Conservation (phyloP, 2,888 invertebrate species). For the Lepidochitona cinerea region DNA sequence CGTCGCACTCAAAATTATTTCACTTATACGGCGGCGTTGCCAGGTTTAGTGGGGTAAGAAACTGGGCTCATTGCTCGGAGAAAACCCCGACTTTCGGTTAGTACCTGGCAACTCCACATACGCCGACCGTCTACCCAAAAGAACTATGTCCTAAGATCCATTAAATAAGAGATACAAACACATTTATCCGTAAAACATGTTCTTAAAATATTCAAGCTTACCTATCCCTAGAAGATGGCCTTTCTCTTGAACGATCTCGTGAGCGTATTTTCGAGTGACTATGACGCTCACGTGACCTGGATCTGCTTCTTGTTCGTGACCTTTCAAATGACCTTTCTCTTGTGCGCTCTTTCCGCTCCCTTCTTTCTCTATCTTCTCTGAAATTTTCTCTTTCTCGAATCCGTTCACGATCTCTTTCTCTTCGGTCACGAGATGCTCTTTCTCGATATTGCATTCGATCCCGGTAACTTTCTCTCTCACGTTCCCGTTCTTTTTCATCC, state of each 20-base stretch:
- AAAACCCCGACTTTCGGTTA: neutral
- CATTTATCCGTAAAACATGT: too few species aligned
- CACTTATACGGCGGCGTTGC: neutral
- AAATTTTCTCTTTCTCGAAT: conserved; percentile 54
- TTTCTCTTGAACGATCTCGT: conserved; percentile 64
- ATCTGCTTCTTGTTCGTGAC: conserved; percentile 72
- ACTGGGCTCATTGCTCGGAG: too few species aligned
- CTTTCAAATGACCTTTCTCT: conserved; percentile 28
- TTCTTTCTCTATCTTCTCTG: conserved; percentile 47
- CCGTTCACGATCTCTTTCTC: conserved; percentile 59
- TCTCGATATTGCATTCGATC: conserved; percentile 59
- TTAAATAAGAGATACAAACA: too few species aligned
- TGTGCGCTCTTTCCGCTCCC: conserved; percentile 70
- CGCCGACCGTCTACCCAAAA: too few species aligned
- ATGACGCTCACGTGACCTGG: conserved; percentile 58
- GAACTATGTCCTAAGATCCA: too few species aligned
- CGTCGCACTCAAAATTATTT: too few species aligned
- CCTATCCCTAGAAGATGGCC: conserved; percentile 59
- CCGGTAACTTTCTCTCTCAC: conserved; percentile 63
- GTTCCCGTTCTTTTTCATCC: conserved; percentile 71
- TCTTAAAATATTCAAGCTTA: too few species aligned
- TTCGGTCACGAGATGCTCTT: conserved; percentile 44
- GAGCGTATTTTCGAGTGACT: conserved; percentile 38
- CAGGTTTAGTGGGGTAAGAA: neutral
- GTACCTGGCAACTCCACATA: neutral